Evolutionary conservation across 2,113 vertebrate genomes (phyloP).

Genomic region (Crotalus viridis): DNA sequence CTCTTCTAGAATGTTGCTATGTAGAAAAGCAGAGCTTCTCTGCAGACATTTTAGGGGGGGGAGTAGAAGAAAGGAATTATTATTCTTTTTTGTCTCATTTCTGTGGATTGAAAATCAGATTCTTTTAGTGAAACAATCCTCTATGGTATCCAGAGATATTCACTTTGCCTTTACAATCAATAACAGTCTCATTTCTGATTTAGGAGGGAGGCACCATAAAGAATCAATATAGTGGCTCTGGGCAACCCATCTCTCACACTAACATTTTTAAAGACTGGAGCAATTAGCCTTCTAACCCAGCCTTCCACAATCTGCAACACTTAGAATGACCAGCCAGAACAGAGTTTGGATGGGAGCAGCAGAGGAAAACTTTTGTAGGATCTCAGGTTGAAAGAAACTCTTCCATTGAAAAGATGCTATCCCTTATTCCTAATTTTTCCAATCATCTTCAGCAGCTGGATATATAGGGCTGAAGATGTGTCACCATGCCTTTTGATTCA

Average conservation of each 20-base stretch:
- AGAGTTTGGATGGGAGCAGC: not conserved
- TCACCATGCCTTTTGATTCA: constrained; percentile 48
- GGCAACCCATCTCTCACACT: not conserved
- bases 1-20: not conserved
- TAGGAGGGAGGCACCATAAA: not conserved
- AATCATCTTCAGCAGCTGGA: not conserved
- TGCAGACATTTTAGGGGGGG: not conserved
- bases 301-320: not conserved
- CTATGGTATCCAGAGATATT: not conserved
- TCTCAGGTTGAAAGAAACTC: no score
- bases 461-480: constrained; percentile 10
- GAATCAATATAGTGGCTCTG: not conserved
- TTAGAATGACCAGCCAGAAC: not conserved
- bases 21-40: not conserved
- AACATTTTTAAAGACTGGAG: constrained; percentile 26
- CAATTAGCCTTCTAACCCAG: constrained; percentile 27
- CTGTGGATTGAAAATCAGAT: fast-evolving
- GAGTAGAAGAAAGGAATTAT: not conserved
- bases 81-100: not conserved
- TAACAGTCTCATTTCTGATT: not conserved
- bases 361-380: not conserved
- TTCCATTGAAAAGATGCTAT: not conserved
- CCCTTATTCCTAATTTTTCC: constrained; percentile 11
- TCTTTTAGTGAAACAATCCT: not conserved
- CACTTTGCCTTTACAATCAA: not conserved